A percentile compares a stretch with the other conserved stretches of the same genome.
Conservation (phyloP, 2,797 vertebrate species). For the Eleutherodactylus coqui region DNA sequence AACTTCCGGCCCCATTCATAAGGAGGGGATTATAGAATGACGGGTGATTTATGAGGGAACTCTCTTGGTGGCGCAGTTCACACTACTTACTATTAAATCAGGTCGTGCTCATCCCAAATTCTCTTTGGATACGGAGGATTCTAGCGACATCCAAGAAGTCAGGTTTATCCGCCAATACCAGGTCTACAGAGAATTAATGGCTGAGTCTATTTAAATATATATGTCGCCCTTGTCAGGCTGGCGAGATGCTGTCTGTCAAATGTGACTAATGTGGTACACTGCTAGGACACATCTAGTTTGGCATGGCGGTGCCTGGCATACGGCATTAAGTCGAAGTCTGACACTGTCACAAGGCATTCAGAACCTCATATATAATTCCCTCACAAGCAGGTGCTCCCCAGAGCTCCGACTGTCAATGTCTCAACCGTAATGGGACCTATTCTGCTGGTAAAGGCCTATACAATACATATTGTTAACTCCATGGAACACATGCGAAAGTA, state of each 20-base stretch:
- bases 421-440: neutral
- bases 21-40: neutral
- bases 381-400: neutral
- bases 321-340: neutral
- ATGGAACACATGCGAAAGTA: neutral
- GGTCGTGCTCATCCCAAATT: neutral
- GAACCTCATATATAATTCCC: constrained; percentile 45
- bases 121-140: neutral
- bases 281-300: neutral
- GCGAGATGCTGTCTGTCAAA: constrained; percentile 27
- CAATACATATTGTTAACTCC: neutral
- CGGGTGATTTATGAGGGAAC: constrained; percentile 26
- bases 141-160: neutral
- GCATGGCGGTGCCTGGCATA: neutral
- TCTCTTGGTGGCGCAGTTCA: neutral
- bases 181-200: neutral
- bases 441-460: neutral
- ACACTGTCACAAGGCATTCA: constrained; percentile 16
- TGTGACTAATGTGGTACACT: neutral
- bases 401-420: constrained; percentile 16
- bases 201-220: constrained; percentile 5
- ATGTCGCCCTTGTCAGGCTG: constrained; percentile 1
- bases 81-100: constrained; percentile 6
- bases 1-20: neutral
- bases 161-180: neutral